Conservation (phyloP, 2,888 invertebrate genomes). For the Phorcus lineatus region DNA sequence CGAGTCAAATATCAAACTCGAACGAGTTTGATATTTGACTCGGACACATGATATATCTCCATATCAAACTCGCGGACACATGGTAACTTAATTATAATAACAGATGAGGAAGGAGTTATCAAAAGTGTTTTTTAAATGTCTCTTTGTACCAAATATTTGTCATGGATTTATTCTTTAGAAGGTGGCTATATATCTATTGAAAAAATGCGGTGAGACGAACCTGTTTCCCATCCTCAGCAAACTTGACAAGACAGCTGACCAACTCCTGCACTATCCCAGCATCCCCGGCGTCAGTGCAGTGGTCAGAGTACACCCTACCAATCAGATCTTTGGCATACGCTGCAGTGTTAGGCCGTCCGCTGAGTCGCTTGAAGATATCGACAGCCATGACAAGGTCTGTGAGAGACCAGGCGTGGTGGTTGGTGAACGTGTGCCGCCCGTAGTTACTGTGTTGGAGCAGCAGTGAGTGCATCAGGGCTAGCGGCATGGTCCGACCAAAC, state of each 20-base stretch:
- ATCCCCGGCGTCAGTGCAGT: conserved; percentile 49
- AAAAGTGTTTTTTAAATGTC: too few species aligned
- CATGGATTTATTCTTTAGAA: too few species aligned
- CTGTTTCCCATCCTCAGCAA: conserved; percentile 30
- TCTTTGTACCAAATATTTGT: too few species aligned
- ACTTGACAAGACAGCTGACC: conserved; percentile 29
- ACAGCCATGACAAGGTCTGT: conserved; percentile 64
- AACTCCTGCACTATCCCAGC: conserved; percentile 46
- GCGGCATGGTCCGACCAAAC: conserved; percentile 51
- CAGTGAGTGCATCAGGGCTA: conserved; percentile 67
- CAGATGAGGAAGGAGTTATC: too few species aligned
- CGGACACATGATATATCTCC: too few species aligned
- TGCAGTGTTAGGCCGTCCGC: conserved; percentile 45
- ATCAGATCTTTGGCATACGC: conserved; percentile 50
- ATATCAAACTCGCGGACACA: too few species aligned
- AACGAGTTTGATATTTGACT: too few species aligned
- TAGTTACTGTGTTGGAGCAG: conserved; percentile 67
- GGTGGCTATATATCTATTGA: too few species aligned
- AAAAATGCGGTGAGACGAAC: conserved; percentile 16
- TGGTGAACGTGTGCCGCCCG: conserved; percentile 59
- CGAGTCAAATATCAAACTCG: too few species aligned
- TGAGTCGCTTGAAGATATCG: conserved; percentile 58
- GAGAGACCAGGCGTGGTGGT: conserved; percentile 62
- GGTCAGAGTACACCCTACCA: conserved; percentile 58
- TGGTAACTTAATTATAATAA: too few species aligned